Evolutionary conservation across 2,113 vertebrate genomes (phyloP).

Genomic region (Calypte anna): DNA sequence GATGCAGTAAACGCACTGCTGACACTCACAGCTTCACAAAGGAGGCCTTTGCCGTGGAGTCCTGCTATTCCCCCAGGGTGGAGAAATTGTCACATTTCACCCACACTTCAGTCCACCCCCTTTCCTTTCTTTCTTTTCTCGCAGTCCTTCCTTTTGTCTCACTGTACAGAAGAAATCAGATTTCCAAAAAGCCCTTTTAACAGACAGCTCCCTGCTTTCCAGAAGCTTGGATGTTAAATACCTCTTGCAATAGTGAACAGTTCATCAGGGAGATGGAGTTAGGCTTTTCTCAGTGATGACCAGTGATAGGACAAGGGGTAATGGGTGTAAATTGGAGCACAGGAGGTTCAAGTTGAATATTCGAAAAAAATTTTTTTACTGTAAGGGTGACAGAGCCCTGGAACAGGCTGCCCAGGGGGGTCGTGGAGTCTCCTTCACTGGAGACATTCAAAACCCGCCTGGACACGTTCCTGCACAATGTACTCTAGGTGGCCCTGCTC

Average conservation of each 20-base stretch:
- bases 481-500: no score
- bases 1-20: neutral
- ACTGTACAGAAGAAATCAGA: neutral
- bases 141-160: neutral
- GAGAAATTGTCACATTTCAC: neutral
- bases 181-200: neutral
- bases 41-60: neutral
- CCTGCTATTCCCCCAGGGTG: neutral
- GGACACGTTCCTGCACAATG: no score
- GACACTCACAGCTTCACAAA: neutral
- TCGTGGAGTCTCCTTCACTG: no score
- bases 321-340: no score
- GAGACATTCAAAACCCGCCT: no score
- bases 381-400: no score
- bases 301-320: no score
- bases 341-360: no score
- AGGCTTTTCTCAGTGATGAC: no score
- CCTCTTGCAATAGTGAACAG: neutral
- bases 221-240: neutral
- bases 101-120: neutral
- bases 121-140: neutral
- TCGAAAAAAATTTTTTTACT: no score
- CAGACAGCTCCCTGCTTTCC: neutral
- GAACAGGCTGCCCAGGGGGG: no score
- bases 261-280: no score